Conservation (phyloP, 2,113 vertebrate genomes). For the Melanostigma gelatinosum region DNA sequence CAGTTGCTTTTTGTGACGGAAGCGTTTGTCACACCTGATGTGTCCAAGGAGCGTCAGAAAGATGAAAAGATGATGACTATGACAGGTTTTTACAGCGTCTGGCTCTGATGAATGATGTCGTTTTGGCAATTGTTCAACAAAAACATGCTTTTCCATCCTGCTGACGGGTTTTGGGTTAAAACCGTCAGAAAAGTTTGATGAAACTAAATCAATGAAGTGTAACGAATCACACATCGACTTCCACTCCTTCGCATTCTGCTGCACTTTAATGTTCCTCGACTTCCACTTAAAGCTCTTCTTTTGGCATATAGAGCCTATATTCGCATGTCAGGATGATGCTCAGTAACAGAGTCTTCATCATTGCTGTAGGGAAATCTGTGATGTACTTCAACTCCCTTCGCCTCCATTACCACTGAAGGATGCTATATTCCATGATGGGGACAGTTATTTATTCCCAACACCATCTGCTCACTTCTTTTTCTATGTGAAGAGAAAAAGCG, state of each 20-base stretch:
- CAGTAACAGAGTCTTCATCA: neutral
- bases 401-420: conserved; percentile 11
- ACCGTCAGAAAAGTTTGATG: neutral
- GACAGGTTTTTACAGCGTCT: no score
- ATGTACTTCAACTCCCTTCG: conserved; percentile 3
- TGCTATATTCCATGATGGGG: conserved; percentile 13
- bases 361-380: neutral
- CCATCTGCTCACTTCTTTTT: conserved; percentile 26
- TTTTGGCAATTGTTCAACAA: no score
- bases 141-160: no score
- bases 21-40: no score
- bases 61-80: no score
- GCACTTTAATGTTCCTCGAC: neutral
- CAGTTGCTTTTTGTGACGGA: no score
- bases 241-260: neutral
- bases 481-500: conserved; percentile 10
- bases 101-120: no score
- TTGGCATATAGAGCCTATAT: neutral
- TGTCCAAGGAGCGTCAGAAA: no score
- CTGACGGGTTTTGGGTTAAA: no score
- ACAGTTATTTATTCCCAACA: neutral
- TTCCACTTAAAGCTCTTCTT: neutral
- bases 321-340: neutral
- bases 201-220: neutral
- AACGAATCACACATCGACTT: neutral